phyloP scores from a whole-genome alignment of 2,888 invertebrate species.

The Epirrita christyi region DNA sequence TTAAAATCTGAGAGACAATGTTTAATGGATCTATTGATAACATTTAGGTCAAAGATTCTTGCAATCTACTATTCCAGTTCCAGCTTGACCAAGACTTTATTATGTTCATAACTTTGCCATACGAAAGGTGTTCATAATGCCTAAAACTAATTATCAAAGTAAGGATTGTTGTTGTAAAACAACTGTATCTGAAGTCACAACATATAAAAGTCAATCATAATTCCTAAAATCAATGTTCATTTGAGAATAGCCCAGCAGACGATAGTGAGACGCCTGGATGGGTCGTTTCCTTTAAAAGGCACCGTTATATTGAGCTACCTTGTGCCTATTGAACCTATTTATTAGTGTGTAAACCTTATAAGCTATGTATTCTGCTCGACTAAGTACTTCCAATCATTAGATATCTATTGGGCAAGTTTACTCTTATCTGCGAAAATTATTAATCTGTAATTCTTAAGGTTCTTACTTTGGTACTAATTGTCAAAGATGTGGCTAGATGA shows the following conservation, averaged over 20 bases:
- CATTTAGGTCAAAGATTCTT: no score
- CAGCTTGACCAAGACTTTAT: neutral
- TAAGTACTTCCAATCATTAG: slow-evolving; percentile 7
- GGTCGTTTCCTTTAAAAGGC: slow-evolving; percentile 46
- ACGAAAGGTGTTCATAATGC: no score
- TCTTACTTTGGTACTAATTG: no score
- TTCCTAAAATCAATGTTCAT: neutral
- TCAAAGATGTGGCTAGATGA: no score
- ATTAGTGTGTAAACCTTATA: slow-evolving; percentile 2
- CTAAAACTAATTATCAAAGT: no score
- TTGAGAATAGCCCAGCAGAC: slow-evolving; percentile 42
- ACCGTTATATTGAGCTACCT: slow-evolving; percentile 40
- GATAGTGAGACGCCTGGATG: slow-evolving; percentile 47
- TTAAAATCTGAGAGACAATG: no score
- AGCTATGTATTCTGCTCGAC: slow-evolving; percentile 5
- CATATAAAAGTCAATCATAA: no score
- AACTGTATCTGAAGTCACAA: no score
- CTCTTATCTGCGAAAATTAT: neutral
- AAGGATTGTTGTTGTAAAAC: no score
- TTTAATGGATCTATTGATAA: no score
- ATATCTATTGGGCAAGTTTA: neutral
- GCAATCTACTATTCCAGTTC: no score
- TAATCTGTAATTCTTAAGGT: no score
- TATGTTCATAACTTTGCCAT: neutral
- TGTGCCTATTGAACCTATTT: slow-evolving; percentile 16